These are phyloP conservation scores for Theropithecus gelada DNA, from an alignment of 2,113 vertebrate genomes.

Conservation along the genomic window DNA sequence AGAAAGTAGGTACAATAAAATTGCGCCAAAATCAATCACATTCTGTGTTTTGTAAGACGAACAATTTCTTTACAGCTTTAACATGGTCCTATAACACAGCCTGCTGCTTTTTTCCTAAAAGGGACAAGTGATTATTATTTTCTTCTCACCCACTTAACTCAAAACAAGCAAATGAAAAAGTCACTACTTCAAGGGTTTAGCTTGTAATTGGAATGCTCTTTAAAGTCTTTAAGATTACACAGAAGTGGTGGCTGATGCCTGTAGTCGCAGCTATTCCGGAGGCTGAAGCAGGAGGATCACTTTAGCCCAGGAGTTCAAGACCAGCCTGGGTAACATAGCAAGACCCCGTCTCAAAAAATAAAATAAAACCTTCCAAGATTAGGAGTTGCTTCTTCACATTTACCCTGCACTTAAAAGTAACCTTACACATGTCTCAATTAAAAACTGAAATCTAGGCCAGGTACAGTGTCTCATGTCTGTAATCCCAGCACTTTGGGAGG, in stretches of 20 bases:
- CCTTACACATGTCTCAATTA: neutral
- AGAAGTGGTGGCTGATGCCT: neutral
- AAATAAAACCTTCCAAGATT: neutral
- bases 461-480: too few species aligned
- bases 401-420: neutral
- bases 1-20: neutral
- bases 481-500: too few species aligned
- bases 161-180: constrained; percentile 35
- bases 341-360: neutral
- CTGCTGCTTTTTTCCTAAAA: neutral
- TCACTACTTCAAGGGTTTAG: neutral
- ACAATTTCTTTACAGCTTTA: neutral
- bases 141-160: neutral
- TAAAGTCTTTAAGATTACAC: neutral
- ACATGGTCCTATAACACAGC: neutral
- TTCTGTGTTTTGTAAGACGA: neutral
- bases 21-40: neutral
- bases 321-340: neutral
- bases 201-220: neutral
- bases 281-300: neutral
- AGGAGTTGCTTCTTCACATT: neutral
- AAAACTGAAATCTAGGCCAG: neutral
- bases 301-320: neutral
- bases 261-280: neutral
- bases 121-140: neutral